Conservation (phyloP, 1,140 invertebrate species). For the Hydropsyche tenuis region DNA sequence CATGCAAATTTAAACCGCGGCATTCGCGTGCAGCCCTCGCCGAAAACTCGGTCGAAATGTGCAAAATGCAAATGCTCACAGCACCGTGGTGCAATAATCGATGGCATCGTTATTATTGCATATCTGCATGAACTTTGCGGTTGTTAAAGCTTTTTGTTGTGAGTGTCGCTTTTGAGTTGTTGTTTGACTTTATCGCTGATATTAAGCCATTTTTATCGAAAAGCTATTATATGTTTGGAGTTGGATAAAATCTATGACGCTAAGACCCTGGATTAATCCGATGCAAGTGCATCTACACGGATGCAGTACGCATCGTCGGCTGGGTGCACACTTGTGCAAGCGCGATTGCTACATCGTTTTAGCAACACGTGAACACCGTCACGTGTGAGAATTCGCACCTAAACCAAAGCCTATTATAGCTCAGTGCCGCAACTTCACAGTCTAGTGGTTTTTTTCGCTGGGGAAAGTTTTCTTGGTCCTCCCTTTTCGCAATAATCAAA, state of each 20-base stretch:
- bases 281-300: background rate
- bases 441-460: background rate
- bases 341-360: background rate
- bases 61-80: background rate
- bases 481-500: background rate
- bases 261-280: background rate
- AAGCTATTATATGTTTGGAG: background rate
- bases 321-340: background rate
- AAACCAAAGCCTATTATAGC: slow-evolving; percentile 20
- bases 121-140: too few relatives aligned
- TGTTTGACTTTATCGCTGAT: background rate
- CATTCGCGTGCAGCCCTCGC: background rate
- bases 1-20: background rate
- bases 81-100: background rate
- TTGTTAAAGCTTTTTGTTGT: too few relatives aligned
- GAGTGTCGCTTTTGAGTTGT: too few relatives aligned
- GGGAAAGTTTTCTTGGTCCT: background rate
- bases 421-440: background rate
- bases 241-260: too few relatives aligned
- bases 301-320: background rate
- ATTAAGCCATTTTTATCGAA: background rate
- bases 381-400: slow-evolving; percentile 22
- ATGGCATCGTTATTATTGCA: background rate
- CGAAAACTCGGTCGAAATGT: too few relatives aligned
- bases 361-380: slow-evolving; percentile 13